These are phyloP conservation scores for Calliopum simillimum DNA, from an alignment of 2,888 invertebrate genomes.

Conservation along the genomic window DNA sequence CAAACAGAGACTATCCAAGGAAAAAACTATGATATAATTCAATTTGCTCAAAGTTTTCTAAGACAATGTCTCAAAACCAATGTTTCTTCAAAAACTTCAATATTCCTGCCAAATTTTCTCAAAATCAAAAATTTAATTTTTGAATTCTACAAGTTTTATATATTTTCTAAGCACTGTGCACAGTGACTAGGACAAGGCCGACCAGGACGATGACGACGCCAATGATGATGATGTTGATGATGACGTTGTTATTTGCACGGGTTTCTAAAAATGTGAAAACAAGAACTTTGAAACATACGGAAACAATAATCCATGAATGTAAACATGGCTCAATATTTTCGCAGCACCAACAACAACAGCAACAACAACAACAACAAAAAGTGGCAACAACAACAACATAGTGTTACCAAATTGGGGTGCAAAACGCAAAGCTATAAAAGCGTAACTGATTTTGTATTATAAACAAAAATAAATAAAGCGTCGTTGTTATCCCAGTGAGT, in stretches of 20 bases:
- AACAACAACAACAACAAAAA: no score
- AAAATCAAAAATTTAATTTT: no score
- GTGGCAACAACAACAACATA: no score
- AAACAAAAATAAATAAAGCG: slow-evolving; percentile 67
- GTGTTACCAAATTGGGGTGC: slow-evolving; percentile 32
- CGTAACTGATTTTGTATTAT: slow-evolving; percentile 68
- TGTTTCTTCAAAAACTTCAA: no score
- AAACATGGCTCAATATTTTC: slow-evolving; percentile 55
- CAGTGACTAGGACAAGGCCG: not conserved
- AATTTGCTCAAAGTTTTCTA: no score
- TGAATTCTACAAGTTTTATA: no score
- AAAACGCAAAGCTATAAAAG: slow-evolving; percentile 51
- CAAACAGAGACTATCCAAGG: no score
- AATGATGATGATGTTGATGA: slow-evolving; percentile 45
- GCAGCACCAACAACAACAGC: slow-evolving; percentile 21
- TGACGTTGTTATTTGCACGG: slow-evolving; percentile 53
- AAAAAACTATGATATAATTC: no score
- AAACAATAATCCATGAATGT: slow-evolving; percentile 66
- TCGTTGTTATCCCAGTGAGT: slow-evolving; percentile 41
- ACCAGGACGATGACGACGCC: slow-evolving; percentile 7
- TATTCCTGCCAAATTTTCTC: no score
- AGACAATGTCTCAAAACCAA: no score
- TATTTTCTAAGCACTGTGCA: not conserved
- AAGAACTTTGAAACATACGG: slow-evolving; percentile 59
- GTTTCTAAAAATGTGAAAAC: slow-evolving; percentile 51